Percentiles rank a stretch among this genome's conserved stretches.
phyloP scores from a whole-genome alignment of 2,113 vertebrate species.

The Dermatemys mawii region DNA sequence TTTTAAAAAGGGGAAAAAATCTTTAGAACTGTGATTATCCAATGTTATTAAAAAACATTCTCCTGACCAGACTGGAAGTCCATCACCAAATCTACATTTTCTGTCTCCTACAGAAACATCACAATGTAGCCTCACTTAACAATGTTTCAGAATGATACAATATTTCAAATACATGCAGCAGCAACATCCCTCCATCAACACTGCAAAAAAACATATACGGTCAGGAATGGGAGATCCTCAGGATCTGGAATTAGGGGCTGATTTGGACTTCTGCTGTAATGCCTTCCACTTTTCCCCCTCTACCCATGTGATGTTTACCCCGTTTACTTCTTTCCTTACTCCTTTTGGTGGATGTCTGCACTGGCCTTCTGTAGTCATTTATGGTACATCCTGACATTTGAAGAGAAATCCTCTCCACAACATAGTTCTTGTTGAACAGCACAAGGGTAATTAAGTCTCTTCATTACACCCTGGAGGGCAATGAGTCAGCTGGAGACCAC shows the following conservation, averaged over 20 bases:
- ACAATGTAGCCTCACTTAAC: constrained; percentile 32
- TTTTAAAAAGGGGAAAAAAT: neutral
- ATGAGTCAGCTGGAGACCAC: constrained; percentile 56
- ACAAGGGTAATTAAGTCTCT: constrained; percentile 70
- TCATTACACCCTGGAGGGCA: constrained; percentile 58
- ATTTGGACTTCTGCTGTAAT: neutral
- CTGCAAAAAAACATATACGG: neutral
- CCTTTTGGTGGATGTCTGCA: constrained; percentile 41
- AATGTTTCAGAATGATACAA: neutral
- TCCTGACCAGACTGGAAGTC: neutral
- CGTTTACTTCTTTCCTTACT: constrained; percentile 38
- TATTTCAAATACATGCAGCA: neutral
- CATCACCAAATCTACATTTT: neutral
- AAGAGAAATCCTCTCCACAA: constrained; percentile 2
- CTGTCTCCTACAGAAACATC: constrained; percentile 13
- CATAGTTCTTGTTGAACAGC: constrained; percentile 39
- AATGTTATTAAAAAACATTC: neutral
- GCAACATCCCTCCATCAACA: constrained; percentile 18
- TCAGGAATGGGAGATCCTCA: neutral
- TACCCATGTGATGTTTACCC: constrained; percentile 35
- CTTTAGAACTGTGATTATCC: neutral
- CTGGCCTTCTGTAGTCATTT: constrained; percentile 40
- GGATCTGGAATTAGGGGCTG: neutral
- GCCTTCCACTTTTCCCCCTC: constrained; percentile 17
- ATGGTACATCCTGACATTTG: neutral